phyloP scores from a whole-genome alignment of 2,113 vertebrate genomes.

The Onychostoma macrolepis region DNA sequence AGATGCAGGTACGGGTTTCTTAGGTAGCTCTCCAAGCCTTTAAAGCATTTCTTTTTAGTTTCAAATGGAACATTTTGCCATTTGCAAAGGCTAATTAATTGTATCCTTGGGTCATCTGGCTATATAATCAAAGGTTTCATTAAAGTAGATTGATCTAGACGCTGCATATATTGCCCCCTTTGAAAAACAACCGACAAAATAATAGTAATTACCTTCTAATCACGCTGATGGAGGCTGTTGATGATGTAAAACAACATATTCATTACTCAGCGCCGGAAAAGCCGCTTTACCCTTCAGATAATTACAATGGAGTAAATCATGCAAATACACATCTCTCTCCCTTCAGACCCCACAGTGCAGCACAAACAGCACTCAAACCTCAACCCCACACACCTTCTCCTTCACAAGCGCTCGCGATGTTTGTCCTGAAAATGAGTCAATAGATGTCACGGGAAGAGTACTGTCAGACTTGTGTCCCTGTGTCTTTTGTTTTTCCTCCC shows the following conservation, averaged over 20 bases:
- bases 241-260: slow-evolving; percentile 31
- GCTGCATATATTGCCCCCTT: slow-evolving; percentile 24
- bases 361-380: background rate
- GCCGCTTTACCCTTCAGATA: slow-evolving; percentile 26
- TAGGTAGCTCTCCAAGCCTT: background rate
- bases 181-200: slow-evolving; percentile 10
- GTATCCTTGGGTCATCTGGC: slow-evolving; percentile 51
- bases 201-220: slow-evolving; percentile 28
- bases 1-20: background rate
- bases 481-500: too few relatives aligned
- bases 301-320: slow-evolving; percentile 31
- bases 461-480: too few relatives aligned
- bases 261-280: slow-evolving; percentile 7
- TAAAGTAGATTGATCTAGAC: slow-evolving; percentile 45
- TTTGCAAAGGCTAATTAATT: slow-evolving; percentile 62
- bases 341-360: background rate
- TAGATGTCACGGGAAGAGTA: background rate
- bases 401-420: background rate
- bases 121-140: slow-evolving; percentile 58
- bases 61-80: slow-evolving; percentile 9
- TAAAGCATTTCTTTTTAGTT: slow-evolving; percentile 28
- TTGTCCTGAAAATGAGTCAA: background rate
- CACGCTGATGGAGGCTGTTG: slow-evolving; percentile 27
- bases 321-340: slow-evolving; percentile 13
- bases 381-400: background rate